phyloP scores from a whole-genome alignment of 1,140 invertebrate genomes.

The Plodia interpunctella region DNA sequence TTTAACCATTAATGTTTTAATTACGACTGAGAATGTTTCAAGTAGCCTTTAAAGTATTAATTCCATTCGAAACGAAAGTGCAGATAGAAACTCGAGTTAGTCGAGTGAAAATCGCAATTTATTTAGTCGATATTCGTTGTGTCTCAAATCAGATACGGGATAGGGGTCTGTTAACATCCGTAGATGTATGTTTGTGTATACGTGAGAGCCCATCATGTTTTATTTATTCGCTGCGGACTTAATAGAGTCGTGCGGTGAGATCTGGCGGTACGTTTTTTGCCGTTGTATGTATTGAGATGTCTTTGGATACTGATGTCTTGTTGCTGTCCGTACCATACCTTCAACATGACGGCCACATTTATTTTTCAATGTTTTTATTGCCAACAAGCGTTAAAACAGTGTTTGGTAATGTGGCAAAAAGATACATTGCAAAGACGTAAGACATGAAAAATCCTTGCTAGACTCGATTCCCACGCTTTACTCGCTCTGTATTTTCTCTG shows the following conservation, averaged over 20 bases:
- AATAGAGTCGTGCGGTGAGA: slow-evolving; percentile 75
- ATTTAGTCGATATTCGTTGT: slow-evolving; percentile 17
- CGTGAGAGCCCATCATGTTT: slow-evolving; percentile 74
- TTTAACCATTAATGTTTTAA: not conserved
- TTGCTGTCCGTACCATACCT: slow-evolving; percentile 63
- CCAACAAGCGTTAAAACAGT: slow-evolving; percentile 24
- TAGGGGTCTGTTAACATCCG: slow-evolving; percentile 63
- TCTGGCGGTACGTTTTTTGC: slow-evolving; percentile 68
- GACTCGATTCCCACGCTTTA: not conserved
- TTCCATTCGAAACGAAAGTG: too few species aligned
- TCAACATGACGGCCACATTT: slow-evolving; percentile 64
- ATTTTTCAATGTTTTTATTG: slow-evolving; percentile 50
- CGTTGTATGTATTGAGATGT: slow-evolving; percentile 69
- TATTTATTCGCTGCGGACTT: slow-evolving; percentile 72
- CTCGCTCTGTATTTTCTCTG: not conserved
- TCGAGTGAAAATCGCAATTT: slow-evolving; percentile 10
- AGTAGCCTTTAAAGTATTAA: too few species aligned
- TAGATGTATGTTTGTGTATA: slow-evolving; percentile 54
- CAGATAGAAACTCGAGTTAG: not conserved
- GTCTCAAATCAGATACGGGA: slow-evolving; percentile 60
- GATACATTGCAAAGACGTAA: slow-evolving; percentile 4
- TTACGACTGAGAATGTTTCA: not conserved
- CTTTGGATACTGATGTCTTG: slow-evolving; percentile 71
- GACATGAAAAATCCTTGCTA: slow-evolving; percentile 1
- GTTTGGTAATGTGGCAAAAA: slow-evolving; percentile 11